phyloP scores from a whole-genome alignment of 2,888 invertebrate genomes.

The Trimorus sp. region DNA sequence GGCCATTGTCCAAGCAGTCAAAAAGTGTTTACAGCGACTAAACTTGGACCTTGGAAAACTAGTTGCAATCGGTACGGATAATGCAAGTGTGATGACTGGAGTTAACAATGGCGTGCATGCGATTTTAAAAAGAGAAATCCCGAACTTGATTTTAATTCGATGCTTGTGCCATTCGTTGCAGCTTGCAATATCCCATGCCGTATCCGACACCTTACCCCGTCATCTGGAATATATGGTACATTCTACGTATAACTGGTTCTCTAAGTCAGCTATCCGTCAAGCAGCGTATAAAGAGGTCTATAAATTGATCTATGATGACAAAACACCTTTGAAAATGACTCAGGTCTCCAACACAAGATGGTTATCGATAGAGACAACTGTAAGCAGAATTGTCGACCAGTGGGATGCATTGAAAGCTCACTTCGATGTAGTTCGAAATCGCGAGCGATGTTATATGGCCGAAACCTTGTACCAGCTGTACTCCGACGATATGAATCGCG shows the following conservation, averaged over 20 bases:
- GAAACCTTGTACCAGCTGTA: conserved; percentile 72
- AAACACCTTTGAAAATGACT: conserved; percentile 62
- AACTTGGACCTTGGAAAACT: too few relatives aligned
- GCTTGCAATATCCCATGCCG: conserved; percentile 65
- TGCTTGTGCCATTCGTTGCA: conserved; percentile 30
- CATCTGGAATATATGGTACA: too few relatives aligned
- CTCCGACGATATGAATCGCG: conserved; percentile 69
- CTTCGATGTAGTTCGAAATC: conserved; percentile 60
- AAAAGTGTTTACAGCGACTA: too few relatives aligned
- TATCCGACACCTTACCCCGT: too few relatives aligned
- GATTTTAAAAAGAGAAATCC: conserved; percentile 69
- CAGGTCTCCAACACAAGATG: conserved; percentile 62
- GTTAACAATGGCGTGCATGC: conserved; percentile 74
- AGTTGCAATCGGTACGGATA: conserved; percentile 70
- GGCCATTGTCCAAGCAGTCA: too few relatives aligned
- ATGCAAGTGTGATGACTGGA: conserved; percentile 76
- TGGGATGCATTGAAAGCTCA: conserved; percentile 74
- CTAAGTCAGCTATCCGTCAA: too few relatives aligned
- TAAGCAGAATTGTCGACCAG: conserved; percentile 70
- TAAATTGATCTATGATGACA: neutral
- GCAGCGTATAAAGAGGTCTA: too few relatives aligned
- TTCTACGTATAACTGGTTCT: too few relatives aligned
- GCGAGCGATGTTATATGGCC: conserved; percentile 73
- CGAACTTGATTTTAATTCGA: conserved; percentile 26
- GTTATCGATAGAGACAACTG: conserved; percentile 71